Evolutionary conservation across 2,113 vertebrate species (phyloP), one percentile per base, ranked within the genome.

Genomic region (Myrmophylax atrothorax): DNA sequence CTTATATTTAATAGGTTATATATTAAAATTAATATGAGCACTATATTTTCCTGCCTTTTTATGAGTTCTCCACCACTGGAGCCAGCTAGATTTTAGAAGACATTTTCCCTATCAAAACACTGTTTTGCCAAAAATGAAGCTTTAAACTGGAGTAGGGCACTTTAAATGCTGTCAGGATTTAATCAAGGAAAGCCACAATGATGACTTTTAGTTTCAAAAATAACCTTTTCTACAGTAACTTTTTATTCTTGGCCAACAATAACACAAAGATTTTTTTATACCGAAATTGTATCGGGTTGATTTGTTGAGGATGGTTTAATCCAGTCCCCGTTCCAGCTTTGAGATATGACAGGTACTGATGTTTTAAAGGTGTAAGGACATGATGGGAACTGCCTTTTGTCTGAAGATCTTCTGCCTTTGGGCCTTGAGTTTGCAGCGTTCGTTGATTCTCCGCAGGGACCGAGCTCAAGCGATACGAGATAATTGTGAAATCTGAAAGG

Each of bases 401-500:
- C 89, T 94, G 62, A 82, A 88, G 50, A 55, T 59, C 87, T 73
- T 16, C 92, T 86, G 92, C 88, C 92, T 93, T 73, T 66, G 29
- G 88, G 72, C 79, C 52, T 46, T 29, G 59, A 87, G 75, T 50
- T 77, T 49, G 70, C 55, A 64, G 64, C 18, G 0, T 68, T 20
- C 25, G 31, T 19, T 20, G 78, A 4, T 33, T 55, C 26, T 89
- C 93, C 78, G 2, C 55, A 22, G 87, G 74, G 95, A 93, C 69
- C 12, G 2, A 82, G 66, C 47, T 74, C 11, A 0, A 82, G 23
- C 28, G 29, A 37, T 58, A 56, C 26, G 64, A 63, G 80, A 63
- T 72, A 78, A 87, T 49, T 85, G 81, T 59, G 78, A 35, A 85
- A 75, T 13, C 58, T 42, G 44, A 89, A 82, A 89, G 82, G 55